phyloP scores from a whole-genome alignment of 2,797 vertebrate genomes.

The Schizopygopsis malacanthus region DNA sequence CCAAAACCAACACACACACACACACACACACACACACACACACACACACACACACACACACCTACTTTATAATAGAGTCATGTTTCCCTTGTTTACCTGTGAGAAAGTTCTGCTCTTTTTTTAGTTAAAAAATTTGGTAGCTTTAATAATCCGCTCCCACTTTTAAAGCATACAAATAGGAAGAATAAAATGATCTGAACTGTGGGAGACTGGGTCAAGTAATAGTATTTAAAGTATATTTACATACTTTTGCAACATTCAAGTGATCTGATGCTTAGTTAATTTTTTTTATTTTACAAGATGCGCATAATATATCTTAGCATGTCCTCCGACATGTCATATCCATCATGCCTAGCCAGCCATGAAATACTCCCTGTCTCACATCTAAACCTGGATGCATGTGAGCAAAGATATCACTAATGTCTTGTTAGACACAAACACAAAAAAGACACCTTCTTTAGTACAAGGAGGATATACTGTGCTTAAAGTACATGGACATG shows the following conservation, averaged over 20 bases:
- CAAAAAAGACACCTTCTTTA: too few relatives aligned
- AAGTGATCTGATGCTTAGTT: neutral
- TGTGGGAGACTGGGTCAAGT: neutral
- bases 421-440: neutral
- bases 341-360: neutral
- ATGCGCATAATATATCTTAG: neutral
- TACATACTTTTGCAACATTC: neutral
- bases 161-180: conserved; percentile 19
- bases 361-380: neutral
- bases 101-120: conserved; percentile 74
- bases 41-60: conserved; percentile 22
- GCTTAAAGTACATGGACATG: neutral
- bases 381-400: neutral
- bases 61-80: conserved; percentile 77
- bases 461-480: neutral
- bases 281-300: conserved; percentile 30
- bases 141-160: conserved; percentile 16
- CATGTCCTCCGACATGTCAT: neutral
- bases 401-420: neutral
- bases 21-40: conserved; percentile 25
- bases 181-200: neutral
- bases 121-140: conserved; percentile 41
- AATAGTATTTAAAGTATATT: neutral
- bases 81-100: conserved; percentile 66
- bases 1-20: conserved; percentile 42